These are phyloP conservation scores for Omphaloscelis lunosa DNA, from an alignment of 2,888 invertebrate genomes.

Conservation along the genomic window DNA sequence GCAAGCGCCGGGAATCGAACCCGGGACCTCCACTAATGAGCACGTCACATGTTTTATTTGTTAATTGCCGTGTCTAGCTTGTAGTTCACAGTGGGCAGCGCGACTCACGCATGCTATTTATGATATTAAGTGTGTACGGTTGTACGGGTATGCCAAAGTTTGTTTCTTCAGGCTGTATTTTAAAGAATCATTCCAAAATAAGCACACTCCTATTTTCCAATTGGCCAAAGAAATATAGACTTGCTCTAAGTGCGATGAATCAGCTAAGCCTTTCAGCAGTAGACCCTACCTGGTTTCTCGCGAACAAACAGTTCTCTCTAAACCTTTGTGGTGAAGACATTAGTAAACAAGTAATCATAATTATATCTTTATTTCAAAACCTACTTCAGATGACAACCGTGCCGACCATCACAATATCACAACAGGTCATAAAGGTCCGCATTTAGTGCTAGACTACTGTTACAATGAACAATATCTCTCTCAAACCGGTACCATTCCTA, in stretches of 20 bases:
- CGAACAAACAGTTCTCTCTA: too few species aligned
- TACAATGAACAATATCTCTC: not conserved
- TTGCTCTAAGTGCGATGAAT: not conserved
- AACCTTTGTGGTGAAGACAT: not conserved
- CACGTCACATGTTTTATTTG: conserved; percentile 10
- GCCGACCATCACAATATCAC: not conserved
- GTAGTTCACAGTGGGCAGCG: not conserved
- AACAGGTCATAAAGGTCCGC: not conserved
- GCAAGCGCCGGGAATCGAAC: conserved; percentile 26
- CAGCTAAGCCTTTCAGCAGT: not conserved
- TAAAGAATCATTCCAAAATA: not conserved
- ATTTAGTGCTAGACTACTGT: not conserved
- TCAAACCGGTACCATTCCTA: not conserved
- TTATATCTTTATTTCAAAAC: not conserved
- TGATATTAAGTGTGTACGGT: not conserved
- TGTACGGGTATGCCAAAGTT: not conserved
- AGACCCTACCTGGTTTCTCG: too few species aligned
- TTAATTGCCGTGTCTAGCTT: conserved; percentile 12
- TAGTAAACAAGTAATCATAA: too few species aligned
- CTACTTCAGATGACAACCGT: not conserved
- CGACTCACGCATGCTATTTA: not conserved
- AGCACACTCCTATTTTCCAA: not conserved
- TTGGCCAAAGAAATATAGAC: not conserved
- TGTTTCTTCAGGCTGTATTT: not conserved
- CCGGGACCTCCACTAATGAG: conserved; percentile 34